Evolutionary conservation across 2,888 invertebrate species (phyloP).

Genomic region (Drosophila suboccidentalis): DNA sequence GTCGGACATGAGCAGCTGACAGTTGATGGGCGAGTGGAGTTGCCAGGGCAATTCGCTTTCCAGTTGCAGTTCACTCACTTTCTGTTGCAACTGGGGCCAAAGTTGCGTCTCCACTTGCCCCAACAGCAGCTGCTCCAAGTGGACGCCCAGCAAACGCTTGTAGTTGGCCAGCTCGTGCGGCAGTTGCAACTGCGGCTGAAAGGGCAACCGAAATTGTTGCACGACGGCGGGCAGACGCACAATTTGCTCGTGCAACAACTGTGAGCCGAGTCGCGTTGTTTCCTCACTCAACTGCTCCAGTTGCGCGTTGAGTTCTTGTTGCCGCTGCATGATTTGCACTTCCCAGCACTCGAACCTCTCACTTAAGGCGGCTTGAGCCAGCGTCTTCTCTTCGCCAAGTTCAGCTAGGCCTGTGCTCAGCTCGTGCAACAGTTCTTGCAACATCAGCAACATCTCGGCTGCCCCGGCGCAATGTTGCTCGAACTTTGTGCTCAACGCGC

Average conservation of each 20-base stretch:
- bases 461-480: constrained; percentile 98
- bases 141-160: constrained; percentile 95
- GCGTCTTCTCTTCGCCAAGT: constrained; percentile 86
- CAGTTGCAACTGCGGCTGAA: constrained; percentile 91
- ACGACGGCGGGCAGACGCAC: constrained; percentile 95
- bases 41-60: constrained; percentile 96
- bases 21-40: constrained; percentile 95
- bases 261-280: constrained; percentile 94
- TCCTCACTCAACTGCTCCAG: constrained; percentile 97
- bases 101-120: constrained; percentile 92
- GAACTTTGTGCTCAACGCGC: constrained; percentile 99
- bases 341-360: constrained; percentile 94
- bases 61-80: constrained; percentile 88
- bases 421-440: constrained; percentile 89
- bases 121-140: constrained; percentile 95
- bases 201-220: constrained; percentile 95
- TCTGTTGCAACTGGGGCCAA: constrained; percentile 93
- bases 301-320: constrained; percentile 96
- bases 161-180: constrained; percentile 92
- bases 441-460: constrained; percentile 91
- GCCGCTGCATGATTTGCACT: constrained; percentile 93
- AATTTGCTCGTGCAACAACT: constrained; percentile 98
- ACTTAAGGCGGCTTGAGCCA: constrained; percentile 89
- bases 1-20: constrained; percentile 97
- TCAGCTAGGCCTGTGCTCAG: constrained; percentile 87